Evolutionary conservation across 2,888 invertebrate species (phyloP).

Genomic region (Balanococcus diminutus): DNA sequence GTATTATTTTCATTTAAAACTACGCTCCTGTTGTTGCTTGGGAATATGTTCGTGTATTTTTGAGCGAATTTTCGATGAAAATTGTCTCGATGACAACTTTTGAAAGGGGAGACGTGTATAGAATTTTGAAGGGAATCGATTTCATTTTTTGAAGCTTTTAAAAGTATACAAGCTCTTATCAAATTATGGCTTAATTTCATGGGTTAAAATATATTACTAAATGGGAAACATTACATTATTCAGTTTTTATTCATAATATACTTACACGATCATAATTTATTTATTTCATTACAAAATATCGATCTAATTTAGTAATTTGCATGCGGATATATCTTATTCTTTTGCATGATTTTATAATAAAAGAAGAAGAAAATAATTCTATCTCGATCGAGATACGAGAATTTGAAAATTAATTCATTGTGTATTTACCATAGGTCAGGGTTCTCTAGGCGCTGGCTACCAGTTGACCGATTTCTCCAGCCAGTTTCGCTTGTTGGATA

Average conservation of each 20-base stretch:
- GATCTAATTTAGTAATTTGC: background rate
- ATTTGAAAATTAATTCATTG: background rate
- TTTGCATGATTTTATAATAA: background rate
- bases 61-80: background rate
- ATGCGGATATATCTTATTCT: background rate
- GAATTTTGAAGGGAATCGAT: no score
- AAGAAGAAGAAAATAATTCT: background rate
- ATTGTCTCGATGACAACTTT: no score
- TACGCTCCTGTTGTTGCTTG: background rate
- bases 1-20: background rate
- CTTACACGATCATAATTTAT: background rate
- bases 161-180: no score
- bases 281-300: background rate
- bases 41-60: background rate
- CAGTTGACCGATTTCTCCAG: slow-evolving; percentile 18
- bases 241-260: background rate
- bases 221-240: no score
- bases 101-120: no score
- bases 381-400: background rate
- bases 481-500: slow-evolving; percentile 23
- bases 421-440: slow-evolving; percentile 31
- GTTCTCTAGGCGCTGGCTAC: background rate
- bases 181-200: no score
- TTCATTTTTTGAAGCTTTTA: no score
- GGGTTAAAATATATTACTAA: no score